Conservation (phyloP, 2,113 vertebrate genomes). For the Strigops habroptila region DNA sequence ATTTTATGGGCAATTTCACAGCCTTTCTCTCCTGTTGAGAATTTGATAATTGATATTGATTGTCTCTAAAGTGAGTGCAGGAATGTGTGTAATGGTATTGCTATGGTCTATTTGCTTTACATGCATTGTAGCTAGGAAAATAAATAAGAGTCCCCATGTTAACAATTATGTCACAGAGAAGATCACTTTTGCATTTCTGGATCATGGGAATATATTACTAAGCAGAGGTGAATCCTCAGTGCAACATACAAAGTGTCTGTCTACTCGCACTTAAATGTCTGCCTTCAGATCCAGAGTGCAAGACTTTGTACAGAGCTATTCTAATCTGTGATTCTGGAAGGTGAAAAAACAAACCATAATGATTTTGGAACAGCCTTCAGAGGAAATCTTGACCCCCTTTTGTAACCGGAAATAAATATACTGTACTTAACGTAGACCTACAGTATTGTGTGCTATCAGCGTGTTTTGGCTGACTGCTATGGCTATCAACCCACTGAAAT, state of each 20-base stretch:
- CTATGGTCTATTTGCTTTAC: conserved; percentile 61
- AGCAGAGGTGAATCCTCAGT: background rate
- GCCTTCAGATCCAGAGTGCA: background rate
- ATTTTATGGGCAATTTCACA: conserved; percentile 64
- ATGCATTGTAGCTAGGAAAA: conserved; percentile 47
- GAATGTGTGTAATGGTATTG: conserved; percentile 60
- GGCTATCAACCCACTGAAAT: background rate
- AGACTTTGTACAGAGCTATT: background rate
- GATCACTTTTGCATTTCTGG: conserved; percentile 12
- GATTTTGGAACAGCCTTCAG: background rate
- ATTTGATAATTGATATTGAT: conserved; percentile 70
- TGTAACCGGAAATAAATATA: background rate
- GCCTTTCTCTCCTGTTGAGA: conserved; percentile 32
- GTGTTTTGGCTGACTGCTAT: background rate
- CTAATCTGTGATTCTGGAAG: background rate
- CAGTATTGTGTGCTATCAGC: accelerated
- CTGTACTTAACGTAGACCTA: background rate
- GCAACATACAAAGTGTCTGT: background rate
- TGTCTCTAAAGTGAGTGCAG: conserved; percentile 55
- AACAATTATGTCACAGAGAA: conserved; percentile 42
- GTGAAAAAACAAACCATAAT: accelerated
- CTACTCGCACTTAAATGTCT: background rate
- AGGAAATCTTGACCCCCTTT: background rate
- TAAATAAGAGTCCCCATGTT: conserved; percentile 50
- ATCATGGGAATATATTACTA: background rate